A percentile compares a stretch with the other conserved stretches of the same genome.
phyloP scores from a whole-genome alignment of 1,140 invertebrate species.

The Glossosoma conforme region DNA sequence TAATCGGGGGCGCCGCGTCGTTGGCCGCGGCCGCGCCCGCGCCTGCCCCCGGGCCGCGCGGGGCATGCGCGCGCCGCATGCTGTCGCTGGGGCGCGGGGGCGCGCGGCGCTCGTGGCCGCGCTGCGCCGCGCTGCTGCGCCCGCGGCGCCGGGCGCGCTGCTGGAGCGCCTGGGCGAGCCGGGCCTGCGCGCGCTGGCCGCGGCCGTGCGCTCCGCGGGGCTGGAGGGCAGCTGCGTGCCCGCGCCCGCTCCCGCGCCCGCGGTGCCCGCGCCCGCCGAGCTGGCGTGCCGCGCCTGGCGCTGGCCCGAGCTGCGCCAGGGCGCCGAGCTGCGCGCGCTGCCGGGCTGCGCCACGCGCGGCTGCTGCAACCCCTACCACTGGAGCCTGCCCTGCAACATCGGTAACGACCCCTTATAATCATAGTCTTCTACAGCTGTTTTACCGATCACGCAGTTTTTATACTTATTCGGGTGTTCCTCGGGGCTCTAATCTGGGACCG shows the following conservation, averaged over 20 bases:
- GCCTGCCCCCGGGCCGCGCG: neutral
- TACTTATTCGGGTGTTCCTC: too few species aligned
- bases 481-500: too few species aligned
- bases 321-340: slow-evolving; percentile 61
- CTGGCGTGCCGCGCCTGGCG: slow-evolving; percentile 63
- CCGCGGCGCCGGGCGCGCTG: neutral
- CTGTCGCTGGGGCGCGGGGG: slow-evolving; percentile 8
- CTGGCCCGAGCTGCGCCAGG: slow-evolving; percentile 63
- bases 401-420: too few species aligned
- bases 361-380: slow-evolving; percentile 81
- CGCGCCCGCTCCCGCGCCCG: slow-evolving; percentile 30
- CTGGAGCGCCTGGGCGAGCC: neutral
- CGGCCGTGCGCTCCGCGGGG: slow-evolving; percentile 35
- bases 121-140: neutral
- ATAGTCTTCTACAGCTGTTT: too few species aligned
- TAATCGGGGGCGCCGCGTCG: slow-evolving; percentile 11
- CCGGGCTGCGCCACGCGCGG: slow-evolving; percentile 52
- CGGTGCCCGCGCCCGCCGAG: slow-evolving; percentile 33
- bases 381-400: slow-evolving; percentile 70
- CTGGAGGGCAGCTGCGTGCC: slow-evolving; percentile 36
- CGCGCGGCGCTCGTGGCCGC: slow-evolving; percentile 13
- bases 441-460: too few species aligned
- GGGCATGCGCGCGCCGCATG: slow-evolving; percentile 4
- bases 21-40: neutral
- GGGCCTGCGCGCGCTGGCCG: slow-evolving; percentile 30